Base-by-base conservation (phyloP, 2,888 invertebrate species). In the Acleris cristana region DNA sequence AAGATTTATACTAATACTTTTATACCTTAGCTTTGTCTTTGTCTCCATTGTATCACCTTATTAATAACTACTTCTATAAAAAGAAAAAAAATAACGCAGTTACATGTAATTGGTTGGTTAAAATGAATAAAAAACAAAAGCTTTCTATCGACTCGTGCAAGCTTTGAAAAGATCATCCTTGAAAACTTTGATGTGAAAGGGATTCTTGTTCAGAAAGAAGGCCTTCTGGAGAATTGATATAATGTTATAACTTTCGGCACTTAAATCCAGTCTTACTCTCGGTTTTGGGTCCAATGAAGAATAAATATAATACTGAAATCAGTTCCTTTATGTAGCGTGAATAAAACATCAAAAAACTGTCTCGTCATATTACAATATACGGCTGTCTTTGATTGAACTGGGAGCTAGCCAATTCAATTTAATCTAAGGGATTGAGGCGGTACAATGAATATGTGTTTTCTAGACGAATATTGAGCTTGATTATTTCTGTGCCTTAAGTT, bases 141-240 rank as follows among this genome's bases (percentile, higher is more conserved):
- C 14, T 16, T 7, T 3, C 19, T 49, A 45, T 58, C 30, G 14
- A 54, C 44, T 21, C 34, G 30, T 64, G 75, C 76, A 76, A 82
- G 81, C 76, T 79, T 80, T 79, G 77, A 73, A 72, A 70, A 79
- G 78, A 77, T 77, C 76, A 76, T 76, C 77, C 78, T 74, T 70
- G 67, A 69, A 74, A 79, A 65, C 72, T 80, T 78, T 71, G 73
- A 77, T 77, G 78, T 78, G 76, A 74, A 77, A 75, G 80, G 78
- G 70, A 76, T 80, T 77, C 70, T 74, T 74, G 73, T 80, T 76
- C 74, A 73, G 78, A 73, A 75, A 71, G 67, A 73, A 73, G 71
- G 72, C 49, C 54, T 68, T 60, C 54, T 68, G 56, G 21, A 64
- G 60, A 55, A 63, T 60, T 70, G 66, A 69, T 57, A 60, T 60